Evolutionary conservation across 2,888 invertebrate genomes (phyloP).

Genomic region (Synanthedon myopaeformis): DNA sequence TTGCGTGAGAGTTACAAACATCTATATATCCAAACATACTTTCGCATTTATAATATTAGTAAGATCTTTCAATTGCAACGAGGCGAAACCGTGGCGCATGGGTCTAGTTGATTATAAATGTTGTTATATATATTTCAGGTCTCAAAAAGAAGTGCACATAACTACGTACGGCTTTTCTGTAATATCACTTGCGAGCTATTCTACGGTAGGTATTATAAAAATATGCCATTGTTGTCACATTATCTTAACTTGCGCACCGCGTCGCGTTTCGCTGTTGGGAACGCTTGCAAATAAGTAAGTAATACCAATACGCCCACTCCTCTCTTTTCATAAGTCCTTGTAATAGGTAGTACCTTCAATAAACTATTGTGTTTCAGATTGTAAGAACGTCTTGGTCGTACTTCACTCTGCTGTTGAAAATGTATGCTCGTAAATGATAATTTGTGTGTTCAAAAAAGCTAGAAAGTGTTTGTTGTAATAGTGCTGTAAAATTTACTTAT

Average conservation of each 20-base stretch:
- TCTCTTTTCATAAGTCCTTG: neutral
- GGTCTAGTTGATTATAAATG: too few species aligned
- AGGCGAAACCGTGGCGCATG: too few species aligned
- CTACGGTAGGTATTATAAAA: constrained; percentile 25
- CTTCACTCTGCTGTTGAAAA: constrained; percentile 44
- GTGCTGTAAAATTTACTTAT: too few species aligned
- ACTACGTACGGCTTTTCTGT: constrained; percentile 53
- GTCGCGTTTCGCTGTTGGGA: neutral
- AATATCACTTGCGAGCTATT: constrained; percentile 38
- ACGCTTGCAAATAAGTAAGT: neutral
- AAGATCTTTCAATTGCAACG: too few species aligned
- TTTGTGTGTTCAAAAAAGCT: too few species aligned
- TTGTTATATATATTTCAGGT: constrained; percentile 22
- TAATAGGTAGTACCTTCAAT: neutral
- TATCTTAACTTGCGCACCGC: neutral
- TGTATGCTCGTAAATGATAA: constrained; percentile 17
- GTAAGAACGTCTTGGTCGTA: constrained; percentile 55
- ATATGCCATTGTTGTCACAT: too few species aligned
- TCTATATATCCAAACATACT: too few species aligned
- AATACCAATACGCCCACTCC: neutral
- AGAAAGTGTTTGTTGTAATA: too few species aligned
- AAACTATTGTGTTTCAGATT: constrained; percentile 18
- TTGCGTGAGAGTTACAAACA: too few species aligned
- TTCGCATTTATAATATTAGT: too few species aligned
- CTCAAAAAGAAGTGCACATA: constrained; percentile 39